Evolutionary conservation across 2,797 vertebrate species (phyloP), one percentile per base, ranked within the genome.

Genomic region (Phyllotis vaccarum): DNA sequence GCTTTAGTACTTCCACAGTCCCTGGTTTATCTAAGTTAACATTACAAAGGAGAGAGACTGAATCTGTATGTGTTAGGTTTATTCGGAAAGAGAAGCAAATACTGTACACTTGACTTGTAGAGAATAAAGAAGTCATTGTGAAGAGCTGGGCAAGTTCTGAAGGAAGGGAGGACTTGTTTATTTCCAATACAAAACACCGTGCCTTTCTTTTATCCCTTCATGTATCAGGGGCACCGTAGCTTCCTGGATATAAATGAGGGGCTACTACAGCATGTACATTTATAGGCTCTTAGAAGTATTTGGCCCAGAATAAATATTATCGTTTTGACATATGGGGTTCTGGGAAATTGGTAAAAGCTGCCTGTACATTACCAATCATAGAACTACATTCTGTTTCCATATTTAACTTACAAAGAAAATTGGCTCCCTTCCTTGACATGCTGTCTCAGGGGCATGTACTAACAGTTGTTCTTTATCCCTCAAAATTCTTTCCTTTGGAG

Each of bases 51-150:
- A 91, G 87, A 86, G 94, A 91, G 86, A 70, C 89, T 52, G 95
- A 94, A 94, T 98, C 96, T 98, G 56, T 31, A 82, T 96, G 93
- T 97, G 58, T 98, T 98, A 95, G 94, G 98, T 98, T 98, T 97
- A 96, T 68, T 95, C 97, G 97, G 93, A 83, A 93, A 96, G 80
- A 29, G 86, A 95, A 93, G 93, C 89, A 97, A 94, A 95, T 96
- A 90, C 80, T 95, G 76, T 96, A 92, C 89, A 96, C 89, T 96
- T 93, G 96, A 98, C 97, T 98, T 98, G 98, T 95, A 78, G 86
- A 97, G 97, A 96, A 98, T 98, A 98, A 98, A 98, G 96, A 98
- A 58, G 54, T 94, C 94, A 96, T 98, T 98, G 98, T 98, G 94
- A 58, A 56, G 91, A 75, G 72, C 80, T 87, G 29, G 78, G 17